phyloP scores from a whole-genome alignment of 2,888 invertebrate genomes.

The Hyposoter didymator region DNA sequence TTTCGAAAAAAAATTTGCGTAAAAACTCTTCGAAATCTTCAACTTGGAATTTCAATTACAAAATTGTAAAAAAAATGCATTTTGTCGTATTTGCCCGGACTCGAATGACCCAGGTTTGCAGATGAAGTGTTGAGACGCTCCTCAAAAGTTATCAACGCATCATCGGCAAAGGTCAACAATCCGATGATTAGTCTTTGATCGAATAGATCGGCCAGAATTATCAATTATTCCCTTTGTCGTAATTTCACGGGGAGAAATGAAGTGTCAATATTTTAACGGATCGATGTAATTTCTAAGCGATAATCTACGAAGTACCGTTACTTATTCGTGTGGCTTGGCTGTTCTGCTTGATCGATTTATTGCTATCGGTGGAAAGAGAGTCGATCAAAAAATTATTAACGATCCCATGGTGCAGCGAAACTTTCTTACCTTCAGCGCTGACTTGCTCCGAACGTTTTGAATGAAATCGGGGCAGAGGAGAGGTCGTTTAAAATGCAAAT shows the following conservation, averaged over 20 bases:
- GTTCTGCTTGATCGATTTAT: constrained; percentile 23
- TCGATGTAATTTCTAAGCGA: neutral
- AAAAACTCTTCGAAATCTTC: too few species aligned
- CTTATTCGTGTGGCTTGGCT: constrained; percentile 8
- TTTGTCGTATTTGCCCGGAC: too few species aligned
- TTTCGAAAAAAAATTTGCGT: too few species aligned
- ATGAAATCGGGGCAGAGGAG: neutral
- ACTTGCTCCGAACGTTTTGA: neutral
- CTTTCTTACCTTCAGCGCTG: neutral
- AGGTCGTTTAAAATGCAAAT: constrained; percentile 20
- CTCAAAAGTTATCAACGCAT: constrained; percentile 25
- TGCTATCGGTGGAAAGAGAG: neutral
- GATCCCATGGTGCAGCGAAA: neutral
- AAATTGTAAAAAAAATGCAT: too few species aligned
- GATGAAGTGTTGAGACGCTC: too few species aligned
- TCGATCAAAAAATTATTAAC: constrained; percentile 2
- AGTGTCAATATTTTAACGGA: neutral
- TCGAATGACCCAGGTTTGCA: too few species aligned
- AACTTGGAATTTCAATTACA: too few species aligned
- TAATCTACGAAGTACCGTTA: neutral
- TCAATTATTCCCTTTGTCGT: too few species aligned
- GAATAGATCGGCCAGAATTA: neutral
- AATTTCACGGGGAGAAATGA: constrained; percentile 14
- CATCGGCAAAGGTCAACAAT: constrained; percentile 12
- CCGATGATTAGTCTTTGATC: neutral